A percentile compares a stretch with the other conserved stretches of the same genome.
phyloP scores from a whole-genome alignment of 2,888 invertebrate genomes.

The Erebia ligea region DNA sequence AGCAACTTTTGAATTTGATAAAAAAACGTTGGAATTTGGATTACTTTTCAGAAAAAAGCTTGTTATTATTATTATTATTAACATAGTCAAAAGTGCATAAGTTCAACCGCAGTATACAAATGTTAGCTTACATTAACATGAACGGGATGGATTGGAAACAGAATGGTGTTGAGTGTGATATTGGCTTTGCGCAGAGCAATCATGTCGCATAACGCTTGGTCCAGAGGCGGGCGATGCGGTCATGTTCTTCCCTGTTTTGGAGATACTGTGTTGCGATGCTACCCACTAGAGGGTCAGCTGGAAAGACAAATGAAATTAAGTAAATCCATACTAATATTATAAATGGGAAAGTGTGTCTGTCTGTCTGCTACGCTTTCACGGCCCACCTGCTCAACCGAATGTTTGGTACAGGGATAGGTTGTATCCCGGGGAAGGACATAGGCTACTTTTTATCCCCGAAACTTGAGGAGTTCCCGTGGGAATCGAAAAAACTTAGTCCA shows the following conservation, averaged over 20 bases:
- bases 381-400: too few relatives aligned
- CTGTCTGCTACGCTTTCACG: too few relatives aligned
- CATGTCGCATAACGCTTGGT: constrained; percentile 98
- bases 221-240: constrained; percentile 99
- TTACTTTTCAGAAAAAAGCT: background rate
- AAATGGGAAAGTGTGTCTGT: too few relatives aligned
- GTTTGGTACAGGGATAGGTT: too few relatives aligned
- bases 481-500: too few relatives aligned
- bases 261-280: constrained; percentile 99
- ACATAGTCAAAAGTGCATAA: constrained; percentile 48
- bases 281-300: constrained; percentile 98
- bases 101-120: constrained; percentile 22
- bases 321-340: too few relatives aligned
- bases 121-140: constrained; percentile 38
- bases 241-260: constrained; percentile 98
- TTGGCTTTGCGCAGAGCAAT: constrained; percentile 71
- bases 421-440: too few relatives aligned
- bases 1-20: too few relatives aligned
- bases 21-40: background rate
- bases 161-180: constrained; percentile 73
- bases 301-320: constrained; percentile 50
- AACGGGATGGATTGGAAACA: constrained; percentile 73
- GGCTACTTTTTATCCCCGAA: too few relatives aligned
- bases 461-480: too few relatives aligned
- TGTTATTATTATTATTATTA: background rate